Percentiles rank a stretch among this genome's conserved stretches.
Evolutionary conservation across 64 coral and sea anemone species (phyloP).

Genomic region (Orbicella faveolata): DNA sequence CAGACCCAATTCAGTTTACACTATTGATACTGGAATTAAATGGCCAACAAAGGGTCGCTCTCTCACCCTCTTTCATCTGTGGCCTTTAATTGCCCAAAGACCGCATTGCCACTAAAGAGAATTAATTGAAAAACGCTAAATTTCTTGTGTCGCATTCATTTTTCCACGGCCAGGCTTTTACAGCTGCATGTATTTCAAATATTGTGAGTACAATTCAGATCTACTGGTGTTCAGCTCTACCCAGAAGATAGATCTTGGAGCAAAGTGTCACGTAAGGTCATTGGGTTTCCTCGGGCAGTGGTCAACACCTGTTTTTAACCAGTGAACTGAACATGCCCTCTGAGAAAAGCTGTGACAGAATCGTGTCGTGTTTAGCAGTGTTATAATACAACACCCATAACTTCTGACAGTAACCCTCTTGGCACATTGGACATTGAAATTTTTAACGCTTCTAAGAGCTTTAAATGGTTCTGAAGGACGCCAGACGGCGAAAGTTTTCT

Average conservation of each 20-base stretch:
- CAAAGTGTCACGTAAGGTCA: background rate
- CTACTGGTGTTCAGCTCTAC: too few species aligned
- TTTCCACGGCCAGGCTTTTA: too few species aligned
- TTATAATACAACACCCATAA: background rate
- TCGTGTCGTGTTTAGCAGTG: background rate
- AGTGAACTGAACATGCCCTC: background rate
- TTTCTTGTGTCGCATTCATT: too few species aligned
- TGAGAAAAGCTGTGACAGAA: background rate
- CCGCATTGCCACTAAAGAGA: too few species aligned
- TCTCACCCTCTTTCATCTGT: too few species aligned
- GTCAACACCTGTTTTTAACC: conserved; percentile 11
- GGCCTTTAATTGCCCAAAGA: too few species aligned
- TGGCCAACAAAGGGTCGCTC: too few species aligned
- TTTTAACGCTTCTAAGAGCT: background rate
- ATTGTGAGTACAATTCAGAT: too few species aligned
- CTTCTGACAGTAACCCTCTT: background rate
- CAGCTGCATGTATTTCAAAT: too few species aligned
- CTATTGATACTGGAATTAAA: too few species aligned
- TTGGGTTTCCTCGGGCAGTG: background rate
- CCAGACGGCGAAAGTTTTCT: background rate
- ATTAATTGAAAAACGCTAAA: too few species aligned
- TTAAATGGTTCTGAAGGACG: background rate
- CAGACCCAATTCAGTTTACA: too few species aligned
- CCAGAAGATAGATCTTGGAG: background rate
- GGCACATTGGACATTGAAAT: background rate